Evolutionary conservation across 2,888 invertebrate genomes (phyloP).

Genomic region (Caprella mutica): DNA sequence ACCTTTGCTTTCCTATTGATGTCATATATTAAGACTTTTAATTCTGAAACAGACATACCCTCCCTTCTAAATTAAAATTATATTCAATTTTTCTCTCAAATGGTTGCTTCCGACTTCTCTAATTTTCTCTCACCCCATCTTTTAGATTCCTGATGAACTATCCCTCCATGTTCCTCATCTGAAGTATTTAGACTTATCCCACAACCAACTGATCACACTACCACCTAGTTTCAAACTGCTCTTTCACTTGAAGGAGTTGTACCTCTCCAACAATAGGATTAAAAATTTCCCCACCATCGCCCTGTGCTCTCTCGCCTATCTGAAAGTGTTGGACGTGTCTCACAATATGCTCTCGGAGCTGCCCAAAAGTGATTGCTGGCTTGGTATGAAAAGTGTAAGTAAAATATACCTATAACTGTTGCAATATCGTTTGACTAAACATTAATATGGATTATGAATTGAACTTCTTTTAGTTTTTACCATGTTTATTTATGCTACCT

Average conservation of each 20-base stretch:
- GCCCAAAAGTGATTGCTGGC: too few relatives aligned
- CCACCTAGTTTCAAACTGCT: conserved; percentile 58
- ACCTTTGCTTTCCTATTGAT: too few relatives aligned
- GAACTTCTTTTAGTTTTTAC: too few relatives aligned
- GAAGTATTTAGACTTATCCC: conserved; percentile 54
- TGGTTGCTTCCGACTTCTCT: not conserved
- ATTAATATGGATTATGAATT: too few relatives aligned
- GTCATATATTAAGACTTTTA: too few relatives aligned
- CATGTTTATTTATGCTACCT: too few relatives aligned
- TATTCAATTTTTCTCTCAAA: not conserved
- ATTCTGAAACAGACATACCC: too few relatives aligned
- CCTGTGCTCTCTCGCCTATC: conserved; percentile 16
- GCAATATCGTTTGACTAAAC: too few relatives aligned
- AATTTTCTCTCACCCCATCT: not conserved
- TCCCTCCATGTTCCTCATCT: conserved; percentile 53
- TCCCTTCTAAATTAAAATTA: too few relatives aligned
- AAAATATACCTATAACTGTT: too few relatives aligned
- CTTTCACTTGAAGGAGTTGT: conserved; percentile 47
- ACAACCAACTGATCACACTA: conserved; percentile 57
- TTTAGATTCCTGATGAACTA: conserved; percentile 29
- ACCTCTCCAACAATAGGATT: conserved; percentile 21
- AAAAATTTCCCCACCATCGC: conserved; percentile 12
- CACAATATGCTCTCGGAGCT: conserved; percentile 21
- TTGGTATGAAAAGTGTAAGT: too few relatives aligned
- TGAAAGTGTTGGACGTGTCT: conserved; percentile 15